Percentiles rank a stretch among this genome's conserved stretches.
phyloP scores from a whole-genome alignment of 2,888 invertebrate genomes.

The Punctoribates punctum region DNA sequence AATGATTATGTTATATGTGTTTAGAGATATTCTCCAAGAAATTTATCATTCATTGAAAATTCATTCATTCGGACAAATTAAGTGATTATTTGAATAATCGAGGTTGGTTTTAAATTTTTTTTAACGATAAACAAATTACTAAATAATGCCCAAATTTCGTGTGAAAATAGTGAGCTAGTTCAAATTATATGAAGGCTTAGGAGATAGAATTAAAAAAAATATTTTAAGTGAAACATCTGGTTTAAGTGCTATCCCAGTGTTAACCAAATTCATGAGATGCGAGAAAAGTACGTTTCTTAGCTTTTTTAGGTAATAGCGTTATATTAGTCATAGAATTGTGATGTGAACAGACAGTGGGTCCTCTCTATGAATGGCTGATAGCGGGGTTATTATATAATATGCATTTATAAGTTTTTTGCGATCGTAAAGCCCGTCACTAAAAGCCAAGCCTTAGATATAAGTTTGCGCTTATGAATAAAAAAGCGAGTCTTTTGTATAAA shows the following conservation, averaged over 20 bases:
- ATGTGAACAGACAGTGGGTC: neutral
- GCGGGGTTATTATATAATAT: constrained; percentile 6
- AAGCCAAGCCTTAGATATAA: constrained; percentile 11
- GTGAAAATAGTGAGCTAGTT: neutral
- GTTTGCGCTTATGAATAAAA: constrained; percentile 19
- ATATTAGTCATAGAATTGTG: neutral
- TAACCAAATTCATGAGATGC: neutral
- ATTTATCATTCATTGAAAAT: too few species aligned
- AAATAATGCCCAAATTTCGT: too few species aligned
- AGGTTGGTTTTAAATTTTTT: too few species aligned
- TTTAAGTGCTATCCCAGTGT: neutral
- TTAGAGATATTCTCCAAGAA: too few species aligned
- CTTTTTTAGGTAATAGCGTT: constrained; percentile 9
- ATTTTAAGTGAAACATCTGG: constrained; percentile 11
- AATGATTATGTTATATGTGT: too few species aligned
- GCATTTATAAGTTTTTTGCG: constrained; percentile 22
- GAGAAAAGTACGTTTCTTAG: constrained; percentile 24
- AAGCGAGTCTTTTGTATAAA: constrained; percentile 20
- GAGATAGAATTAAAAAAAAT: neutral
- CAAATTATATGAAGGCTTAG: neutral
- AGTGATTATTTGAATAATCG: too few species aligned
- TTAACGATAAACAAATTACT: too few species aligned
- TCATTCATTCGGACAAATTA: too few species aligned
- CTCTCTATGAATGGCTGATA: constrained; percentile 3
- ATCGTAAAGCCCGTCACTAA: neutral